Evolutionary conservation across 2,888 invertebrate genomes (phyloP).

Genomic region (Morinoia aosen): DNA sequence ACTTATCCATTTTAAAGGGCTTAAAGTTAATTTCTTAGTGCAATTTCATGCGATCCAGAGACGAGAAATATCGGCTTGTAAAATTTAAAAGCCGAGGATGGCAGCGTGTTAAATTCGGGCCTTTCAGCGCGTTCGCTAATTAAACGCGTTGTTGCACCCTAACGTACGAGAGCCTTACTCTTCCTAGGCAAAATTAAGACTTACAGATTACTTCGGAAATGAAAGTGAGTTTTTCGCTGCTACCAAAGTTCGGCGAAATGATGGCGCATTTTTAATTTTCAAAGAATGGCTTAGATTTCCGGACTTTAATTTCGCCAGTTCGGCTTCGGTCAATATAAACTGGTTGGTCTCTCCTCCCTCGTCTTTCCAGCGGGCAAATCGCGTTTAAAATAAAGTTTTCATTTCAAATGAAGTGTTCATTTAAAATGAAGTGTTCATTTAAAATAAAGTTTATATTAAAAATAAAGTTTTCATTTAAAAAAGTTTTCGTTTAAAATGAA

Average conservation of each 20-base stretch:
- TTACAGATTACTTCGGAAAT: conserved; percentile 17
- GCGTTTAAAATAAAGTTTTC: too few species aligned
- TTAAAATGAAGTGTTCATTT: background rate
- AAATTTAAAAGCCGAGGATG: conserved; percentile 12
- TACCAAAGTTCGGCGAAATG: background rate
- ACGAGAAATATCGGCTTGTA: conserved; percentile 10
- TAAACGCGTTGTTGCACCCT: background rate
- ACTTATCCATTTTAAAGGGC: background rate
- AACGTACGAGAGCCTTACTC: background rate
- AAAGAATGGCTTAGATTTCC: background rate
- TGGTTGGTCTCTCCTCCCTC: background rate
- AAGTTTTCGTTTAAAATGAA: too few species aligned
- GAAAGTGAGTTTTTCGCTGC: background rate
- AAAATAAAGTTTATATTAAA: background rate
- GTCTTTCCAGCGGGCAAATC: background rate
- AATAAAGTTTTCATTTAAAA: too few species aligned
- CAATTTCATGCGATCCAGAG: background rate
- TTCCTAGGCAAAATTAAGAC: background rate
- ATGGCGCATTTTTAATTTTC: background rate
- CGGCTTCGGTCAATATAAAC: background rate
- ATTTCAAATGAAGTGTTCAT: too few species aligned
- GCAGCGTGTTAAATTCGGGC: conserved; percentile 12
- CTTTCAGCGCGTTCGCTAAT: conserved; percentile 6
- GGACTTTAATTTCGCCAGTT: background rate
- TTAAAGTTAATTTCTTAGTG: background rate